Percentiles rank a stretch among this genome's conserved stretches.
These are phyloP conservation scores for Colletes collaris DNA, from an alignment of 2,888 invertebrate species.

Conservation along the genomic window DNA sequence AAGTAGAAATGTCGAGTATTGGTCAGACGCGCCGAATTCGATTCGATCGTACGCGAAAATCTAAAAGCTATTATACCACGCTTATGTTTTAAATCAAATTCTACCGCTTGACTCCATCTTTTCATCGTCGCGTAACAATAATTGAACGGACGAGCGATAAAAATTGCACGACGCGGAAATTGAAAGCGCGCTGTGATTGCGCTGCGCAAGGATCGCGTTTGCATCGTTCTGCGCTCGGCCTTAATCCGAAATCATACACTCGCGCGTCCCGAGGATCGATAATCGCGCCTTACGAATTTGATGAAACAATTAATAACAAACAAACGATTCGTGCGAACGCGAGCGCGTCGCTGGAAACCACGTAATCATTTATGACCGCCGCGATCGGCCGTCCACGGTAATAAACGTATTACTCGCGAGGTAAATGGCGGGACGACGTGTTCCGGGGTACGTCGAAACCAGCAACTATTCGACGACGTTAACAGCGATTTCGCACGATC, in stretches of 20 bases:
- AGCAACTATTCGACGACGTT: background rate
- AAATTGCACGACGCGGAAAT: no score
- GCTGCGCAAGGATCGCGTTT: no score
- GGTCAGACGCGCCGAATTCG: no score
- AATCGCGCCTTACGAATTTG: constrained; percentile 1
- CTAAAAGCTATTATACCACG: no score
- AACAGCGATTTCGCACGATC: background rate
- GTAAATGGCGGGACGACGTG: background rate
- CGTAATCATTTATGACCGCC: constrained; percentile 8
- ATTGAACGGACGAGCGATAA: no score
- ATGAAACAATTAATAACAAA: constrained; percentile 31
- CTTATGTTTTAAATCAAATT: no score
- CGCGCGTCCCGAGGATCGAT: constrained; percentile 9
- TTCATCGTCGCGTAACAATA: no score
- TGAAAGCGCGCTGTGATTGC: no score
- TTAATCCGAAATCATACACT: no score
- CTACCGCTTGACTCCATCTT: no score
- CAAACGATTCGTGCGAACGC: background rate
- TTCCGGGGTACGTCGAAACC: background rate
- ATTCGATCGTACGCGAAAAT: no score
- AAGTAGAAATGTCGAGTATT: no score
- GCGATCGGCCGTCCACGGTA: constrained; percentile 4
- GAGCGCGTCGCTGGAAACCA: constrained; percentile 1
- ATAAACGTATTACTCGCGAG: constrained; percentile 3
- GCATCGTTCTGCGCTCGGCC: background rate